Evolutionary conservation across 2,888 invertebrate species (phyloP).

Genomic region (Meta bourneti): DNA sequence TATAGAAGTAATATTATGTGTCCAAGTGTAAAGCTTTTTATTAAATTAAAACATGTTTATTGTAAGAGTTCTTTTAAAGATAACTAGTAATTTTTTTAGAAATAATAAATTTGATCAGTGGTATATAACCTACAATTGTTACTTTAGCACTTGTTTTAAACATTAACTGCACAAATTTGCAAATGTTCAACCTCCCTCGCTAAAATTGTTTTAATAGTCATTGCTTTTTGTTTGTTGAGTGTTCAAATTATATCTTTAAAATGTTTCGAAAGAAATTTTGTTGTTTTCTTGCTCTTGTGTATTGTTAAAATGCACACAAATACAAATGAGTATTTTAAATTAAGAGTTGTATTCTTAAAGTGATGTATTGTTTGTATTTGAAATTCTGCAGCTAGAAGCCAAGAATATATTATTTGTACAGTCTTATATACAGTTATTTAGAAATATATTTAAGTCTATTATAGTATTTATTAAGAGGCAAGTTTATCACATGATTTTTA

Average conservation of each 20-base stretch:
- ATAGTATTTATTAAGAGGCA: slow-evolving; percentile 60
- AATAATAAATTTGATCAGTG: no score
- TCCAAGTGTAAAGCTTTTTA: no score
- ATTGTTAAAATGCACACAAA: neutral
- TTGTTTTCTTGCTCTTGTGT: neutral
- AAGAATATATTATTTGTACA: slow-evolving; percentile 60
- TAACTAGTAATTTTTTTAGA: no score
- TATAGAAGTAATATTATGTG: no score
- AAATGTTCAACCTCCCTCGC: slow-evolving; percentile 2
- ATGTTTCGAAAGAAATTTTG: slow-evolving; percentile 49
- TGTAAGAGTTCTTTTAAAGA: no score
- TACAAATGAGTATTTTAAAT: slow-evolving; percentile 5
- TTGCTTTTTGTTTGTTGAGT: slow-evolving; percentile 37
- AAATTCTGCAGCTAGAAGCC: slow-evolving; percentile 46
- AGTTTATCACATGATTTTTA: slow-evolving; percentile 55
- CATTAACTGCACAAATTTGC: slow-evolving; percentile 4
- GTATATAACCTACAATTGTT: slow-evolving; percentile 31
- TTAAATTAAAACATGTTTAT: no score
- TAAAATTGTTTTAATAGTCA: slow-evolving; percentile 7
- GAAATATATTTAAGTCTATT: slow-evolving; percentile 39
- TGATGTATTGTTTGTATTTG: slow-evolving; percentile 41
- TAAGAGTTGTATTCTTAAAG: slow-evolving; percentile 50
- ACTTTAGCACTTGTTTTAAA: slow-evolving; percentile 44
- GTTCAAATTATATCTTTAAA: slow-evolving; percentile 61
- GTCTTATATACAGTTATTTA: slow-evolving; percentile 41